phyloP scores from a whole-genome alignment of 2,888 invertebrate genomes.

The Papilio protenor region DNA sequence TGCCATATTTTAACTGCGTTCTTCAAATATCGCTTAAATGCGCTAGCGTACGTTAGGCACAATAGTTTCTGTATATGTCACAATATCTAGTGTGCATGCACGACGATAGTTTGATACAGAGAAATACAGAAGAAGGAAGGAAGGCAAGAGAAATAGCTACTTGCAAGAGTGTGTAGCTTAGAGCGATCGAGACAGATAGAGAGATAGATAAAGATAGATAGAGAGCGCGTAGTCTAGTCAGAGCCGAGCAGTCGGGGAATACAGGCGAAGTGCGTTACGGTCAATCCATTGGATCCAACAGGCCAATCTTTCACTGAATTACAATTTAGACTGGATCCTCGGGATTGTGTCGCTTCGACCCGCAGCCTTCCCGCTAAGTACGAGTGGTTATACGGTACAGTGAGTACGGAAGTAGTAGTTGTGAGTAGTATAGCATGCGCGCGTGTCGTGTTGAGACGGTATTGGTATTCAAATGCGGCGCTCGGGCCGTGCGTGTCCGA shows the following conservation, averaged over 20 bases:
- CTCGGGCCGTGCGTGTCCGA: conserved; percentile 78
- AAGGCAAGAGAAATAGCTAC: conserved; percentile 79
- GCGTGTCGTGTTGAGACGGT: conserved; percentile 84
- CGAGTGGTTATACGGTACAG: conserved; percentile 76
- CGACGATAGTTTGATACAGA: conserved; percentile 77
- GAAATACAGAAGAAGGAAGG: conserved; percentile 81
- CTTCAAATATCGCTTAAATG: conserved; percentile 71
- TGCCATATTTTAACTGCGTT: conserved; percentile 74
- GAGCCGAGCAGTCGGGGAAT: conserved; percentile 78
- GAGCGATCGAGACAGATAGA: conserved; percentile 81
- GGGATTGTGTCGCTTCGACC: conserved; percentile 72
- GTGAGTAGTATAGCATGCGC: conserved; percentile 83
- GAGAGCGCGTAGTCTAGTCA: conserved; percentile 80
- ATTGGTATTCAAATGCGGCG: conserved; percentile 90
- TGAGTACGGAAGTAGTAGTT: conserved; percentile 79
- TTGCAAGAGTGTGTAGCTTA: conserved; percentile 80
- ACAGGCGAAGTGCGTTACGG: conserved; percentile 75
- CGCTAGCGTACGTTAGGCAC: conserved; percentile 79
- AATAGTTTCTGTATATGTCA: conserved; percentile 80
- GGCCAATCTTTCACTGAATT: conserved; percentile 58
- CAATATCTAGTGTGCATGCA: conserved; percentile 85
- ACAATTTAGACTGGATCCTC: conserved; percentile 73
- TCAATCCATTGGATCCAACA: conserved; percentile 73
- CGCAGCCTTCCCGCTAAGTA: conserved; percentile 79
- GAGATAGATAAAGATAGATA: conserved; percentile 77